phyloP scores from a whole-genome alignment of 2,113 vertebrate species.

The Accipiter virgatus region DNA sequence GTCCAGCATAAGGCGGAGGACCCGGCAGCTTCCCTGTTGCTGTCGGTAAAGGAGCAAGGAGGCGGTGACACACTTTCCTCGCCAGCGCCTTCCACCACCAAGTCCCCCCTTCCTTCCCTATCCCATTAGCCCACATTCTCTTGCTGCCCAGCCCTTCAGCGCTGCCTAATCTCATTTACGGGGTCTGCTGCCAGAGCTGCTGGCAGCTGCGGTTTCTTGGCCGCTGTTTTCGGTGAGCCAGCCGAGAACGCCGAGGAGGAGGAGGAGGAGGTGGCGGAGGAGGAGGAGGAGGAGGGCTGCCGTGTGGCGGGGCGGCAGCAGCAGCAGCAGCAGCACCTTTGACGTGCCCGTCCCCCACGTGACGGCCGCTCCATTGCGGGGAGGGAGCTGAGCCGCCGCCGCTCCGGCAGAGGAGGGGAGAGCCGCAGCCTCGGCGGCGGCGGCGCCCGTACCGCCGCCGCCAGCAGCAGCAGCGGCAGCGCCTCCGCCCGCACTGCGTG shows the following conservation, averaged over 20 bases:
- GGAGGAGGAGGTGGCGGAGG: neutral
- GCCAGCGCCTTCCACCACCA: neutral
- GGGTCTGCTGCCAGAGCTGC: neutral
- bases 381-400: constrained; percentile 43
- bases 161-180: constrained; percentile 27
- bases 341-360: constrained; percentile 69
- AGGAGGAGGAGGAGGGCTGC: neutral
- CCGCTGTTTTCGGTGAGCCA: neutral
- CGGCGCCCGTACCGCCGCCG: no score
- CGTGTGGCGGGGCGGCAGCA: constrained; percentile 6
- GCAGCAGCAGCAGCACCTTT: constrained; percentile 45
- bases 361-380: constrained; percentile 63
- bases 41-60: neutral
- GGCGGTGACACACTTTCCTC: neutral
- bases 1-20: neutral
- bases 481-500: constrained; percentile 43
- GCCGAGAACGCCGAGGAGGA: neutral
- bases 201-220: constrained; percentile 13
- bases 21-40: neutral
- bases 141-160: constrained; percentile 2
- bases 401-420: constrained; percentile 37
- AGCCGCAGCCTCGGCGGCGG: constrained; percentile 26
- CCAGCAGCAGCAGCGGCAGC: neutral
- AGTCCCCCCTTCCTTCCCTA: neutral
- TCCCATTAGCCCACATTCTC: constrained; percentile 31